phyloP scores from a whole-genome alignment of 2,797 vertebrate genomes.

The Amphiprion clarkii region DNA sequence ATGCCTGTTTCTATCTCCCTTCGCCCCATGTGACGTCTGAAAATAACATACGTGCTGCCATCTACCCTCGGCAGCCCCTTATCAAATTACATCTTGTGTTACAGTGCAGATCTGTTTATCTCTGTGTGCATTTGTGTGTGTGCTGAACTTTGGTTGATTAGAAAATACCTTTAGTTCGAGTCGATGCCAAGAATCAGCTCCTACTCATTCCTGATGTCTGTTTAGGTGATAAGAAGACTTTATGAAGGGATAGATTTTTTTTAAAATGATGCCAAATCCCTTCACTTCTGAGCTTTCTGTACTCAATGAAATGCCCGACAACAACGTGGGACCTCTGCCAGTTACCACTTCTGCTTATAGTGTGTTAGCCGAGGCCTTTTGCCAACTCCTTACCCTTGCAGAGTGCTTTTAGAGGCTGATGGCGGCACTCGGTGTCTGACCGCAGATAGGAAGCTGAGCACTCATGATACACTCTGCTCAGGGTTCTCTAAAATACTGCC shows the following conservation, averaged over 20 bases:
- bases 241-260: too few species aligned
- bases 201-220: conserved; percentile 10
- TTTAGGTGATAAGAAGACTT: background rate
- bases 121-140: conserved; percentile 19
- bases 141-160: background rate
- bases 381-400: conserved; percentile 11
- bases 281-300: background rate
- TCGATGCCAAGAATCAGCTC: conserved; percentile 16
- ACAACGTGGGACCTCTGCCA: conserved; percentile 13
- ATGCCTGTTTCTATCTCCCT: conserved; percentile 65
- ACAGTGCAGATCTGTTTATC: conserved; percentile 39
- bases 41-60: conserved; percentile 77
- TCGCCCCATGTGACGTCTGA: conserved; percentile 72
- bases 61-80: conserved; percentile 53
- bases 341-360: conserved; percentile 1
- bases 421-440: background rate
- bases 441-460: conserved; percentile 17
- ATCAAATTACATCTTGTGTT: conserved; percentile 69
- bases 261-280: background rate
- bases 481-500: conserved; percentile 2
- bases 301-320: conserved; percentile 8
- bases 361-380: conserved; percentile 6
- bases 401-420: conserved; percentile 24
- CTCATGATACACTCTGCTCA: conserved; percentile 8
- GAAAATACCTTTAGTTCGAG: conserved; percentile 11